Evolutionary conservation across 2,797 vertebrate species (phyloP).

Genomic region (Gymnopithys bicolor): DNA sequence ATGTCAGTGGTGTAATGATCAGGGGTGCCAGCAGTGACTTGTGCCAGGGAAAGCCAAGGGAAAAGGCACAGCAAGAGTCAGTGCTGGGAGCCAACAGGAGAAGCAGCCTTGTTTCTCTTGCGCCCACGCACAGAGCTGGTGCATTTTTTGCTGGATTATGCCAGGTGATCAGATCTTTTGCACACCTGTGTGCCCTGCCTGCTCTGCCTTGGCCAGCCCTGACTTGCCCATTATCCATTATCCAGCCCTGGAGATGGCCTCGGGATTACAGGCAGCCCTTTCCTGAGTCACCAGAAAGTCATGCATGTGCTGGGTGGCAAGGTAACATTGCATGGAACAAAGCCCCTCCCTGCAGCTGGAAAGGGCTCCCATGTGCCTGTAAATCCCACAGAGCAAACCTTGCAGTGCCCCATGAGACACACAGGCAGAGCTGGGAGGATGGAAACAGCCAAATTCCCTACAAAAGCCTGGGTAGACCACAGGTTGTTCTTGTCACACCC

Average conservation of each 20-base stretch:
- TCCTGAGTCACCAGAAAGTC: background rate
- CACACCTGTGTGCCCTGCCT: background rate
- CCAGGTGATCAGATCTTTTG: background rate
- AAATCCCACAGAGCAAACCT: background rate
- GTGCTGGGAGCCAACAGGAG: fast-evolving
- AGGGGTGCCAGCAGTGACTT: background rate
- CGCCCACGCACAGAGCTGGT: background rate
- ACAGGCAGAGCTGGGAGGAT: background rate
- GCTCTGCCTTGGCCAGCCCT: background rate
- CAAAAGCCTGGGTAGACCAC: background rate
- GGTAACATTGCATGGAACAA: background rate
- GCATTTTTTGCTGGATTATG: background rate
- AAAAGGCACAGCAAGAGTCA: background rate
- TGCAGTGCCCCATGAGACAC: background rate
- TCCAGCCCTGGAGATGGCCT: fast-evolving
- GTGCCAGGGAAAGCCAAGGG: background rate
- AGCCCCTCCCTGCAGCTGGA: too few species aligned
- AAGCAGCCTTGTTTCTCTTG: background rate
- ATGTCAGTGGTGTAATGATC: background rate
- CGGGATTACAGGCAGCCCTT: background rate
- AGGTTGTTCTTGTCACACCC: background rate
- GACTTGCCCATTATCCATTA: fast-evolving
- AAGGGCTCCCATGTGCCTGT: background rate
- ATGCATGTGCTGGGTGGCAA: background rate
- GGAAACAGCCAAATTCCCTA: background rate